Percentiles rank a stretch among this genome's conserved stretches.
These are phyloP conservation scores for Lysandra bellargus DNA, from an alignment of 2,888 invertebrate species.

Conservation along the genomic window DNA sequence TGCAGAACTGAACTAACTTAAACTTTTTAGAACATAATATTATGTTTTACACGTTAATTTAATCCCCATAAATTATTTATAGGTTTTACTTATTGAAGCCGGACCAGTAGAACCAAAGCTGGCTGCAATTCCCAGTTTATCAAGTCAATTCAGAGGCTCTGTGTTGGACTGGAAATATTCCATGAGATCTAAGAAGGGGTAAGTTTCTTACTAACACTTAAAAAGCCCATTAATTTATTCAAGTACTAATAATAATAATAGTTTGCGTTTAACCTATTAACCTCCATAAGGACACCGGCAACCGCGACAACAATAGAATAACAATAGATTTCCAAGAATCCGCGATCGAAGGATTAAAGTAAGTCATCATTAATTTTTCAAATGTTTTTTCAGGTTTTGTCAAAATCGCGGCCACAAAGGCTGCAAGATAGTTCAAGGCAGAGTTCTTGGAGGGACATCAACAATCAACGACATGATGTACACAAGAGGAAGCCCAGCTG, in stretches of 20 bases:
- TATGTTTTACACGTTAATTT: too few species aligned
- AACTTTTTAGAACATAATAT: too few species aligned
- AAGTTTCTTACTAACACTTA: conserved; percentile 38
- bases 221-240: neutral
- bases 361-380: neutral
- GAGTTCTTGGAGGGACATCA: conserved; percentile 70
- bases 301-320: too few species aligned
- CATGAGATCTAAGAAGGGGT: conserved; percentile 73
- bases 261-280: too few species aligned
- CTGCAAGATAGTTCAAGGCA: conserved; percentile 70
- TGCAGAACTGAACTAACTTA: too few species aligned
- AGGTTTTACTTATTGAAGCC: conserved; percentile 68
- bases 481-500: conserved; percentile 70
- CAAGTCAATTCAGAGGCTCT: conserved; percentile 69
- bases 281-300: too few species aligned
- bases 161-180: conserved; percentile 67
- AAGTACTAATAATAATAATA: too few species aligned
- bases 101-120: conserved; percentile 71
- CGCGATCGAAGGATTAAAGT: too few species aligned
- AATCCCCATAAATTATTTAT: conserved; percentile 20
- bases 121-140: conserved; percentile 67
- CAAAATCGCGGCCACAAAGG: conserved; percentile 59
- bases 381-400: conserved; percentile 58
- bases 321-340: too few species aligned
- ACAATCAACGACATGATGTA: conserved; percentile 74